Conservation (phyloP, 2,113 vertebrate genomes). For the Theristicus caerulescens region DNA sequence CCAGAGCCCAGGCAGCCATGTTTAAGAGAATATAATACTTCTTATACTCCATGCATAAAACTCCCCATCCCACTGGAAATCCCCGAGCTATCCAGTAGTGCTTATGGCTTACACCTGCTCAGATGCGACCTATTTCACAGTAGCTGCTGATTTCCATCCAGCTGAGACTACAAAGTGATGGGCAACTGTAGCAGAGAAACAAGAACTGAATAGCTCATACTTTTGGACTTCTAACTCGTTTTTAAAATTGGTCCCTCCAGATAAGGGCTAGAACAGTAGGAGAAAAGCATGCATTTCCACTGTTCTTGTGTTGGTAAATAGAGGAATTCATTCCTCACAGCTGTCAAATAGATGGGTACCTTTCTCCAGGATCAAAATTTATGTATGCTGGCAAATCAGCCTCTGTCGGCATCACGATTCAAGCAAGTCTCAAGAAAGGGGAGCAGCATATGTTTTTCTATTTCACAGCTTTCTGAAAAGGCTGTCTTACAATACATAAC, state of each 20-base stretch:
- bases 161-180: neutral
- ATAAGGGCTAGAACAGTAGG: neutral
- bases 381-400: neutral
- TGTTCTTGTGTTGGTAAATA: neutral
- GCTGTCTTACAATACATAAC: neutral
- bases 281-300: neutral
- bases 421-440: neutral
- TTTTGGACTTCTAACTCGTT: neutral
- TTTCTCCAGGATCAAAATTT: neutral
- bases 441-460: neutral
- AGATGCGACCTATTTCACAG: neutral
- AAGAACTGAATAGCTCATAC: neutral
- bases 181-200: neutral
- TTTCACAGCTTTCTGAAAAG: constrained; percentile 38
- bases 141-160: neutral
- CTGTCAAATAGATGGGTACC: neutral
- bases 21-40: neutral
- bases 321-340: neutral
- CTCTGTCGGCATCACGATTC: neutral
- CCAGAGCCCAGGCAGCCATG: neutral
- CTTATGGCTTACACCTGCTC: neutral
- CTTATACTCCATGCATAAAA: neutral
- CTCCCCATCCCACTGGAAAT: neutral
- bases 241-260: neutral
- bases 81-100: neutral